Evolutionary conservation across 2,113 vertebrate genomes (phyloP), one percentile per base, ranked within the genome.

Genomic region (Candoia aspera): DNA sequence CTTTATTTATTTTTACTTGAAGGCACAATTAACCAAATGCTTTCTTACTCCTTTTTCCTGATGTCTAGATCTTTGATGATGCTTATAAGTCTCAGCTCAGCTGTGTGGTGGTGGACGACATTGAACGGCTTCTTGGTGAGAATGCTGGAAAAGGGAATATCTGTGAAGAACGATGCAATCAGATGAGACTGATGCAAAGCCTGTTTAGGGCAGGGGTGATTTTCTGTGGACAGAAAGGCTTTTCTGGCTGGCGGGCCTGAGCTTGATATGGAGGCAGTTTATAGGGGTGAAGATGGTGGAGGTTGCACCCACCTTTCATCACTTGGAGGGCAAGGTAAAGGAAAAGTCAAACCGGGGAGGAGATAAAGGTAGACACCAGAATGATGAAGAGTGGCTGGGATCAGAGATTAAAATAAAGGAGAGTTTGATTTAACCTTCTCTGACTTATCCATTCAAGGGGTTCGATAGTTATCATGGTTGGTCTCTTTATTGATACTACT

Each of bases 61-160:
- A 57, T 62, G 42, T 89, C 2, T 29, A 99, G 99, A 99, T 99
- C 96, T 99, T 99, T 95, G 99, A 99, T 91, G 99, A 99, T 89
- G 99, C 99, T 0, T 99, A 99, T 97, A 99, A 99, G 96, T 99
- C 99, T 86, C 99, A 99, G 94, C 98, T 99, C 95, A 99, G 99
- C 96, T 99, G 99, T 91, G 98, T 99, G 58, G 98, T 99, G 0
- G 98, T 99, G 94, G 99, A 99, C 0, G 99, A 99, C 96, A 99
- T 99, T 8, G 99, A 99, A 87, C 98, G 99, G 3, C 97, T 99
- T 68, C 92, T 99, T 68, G 99, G 99, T 99, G 94, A 98, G 73
- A 68, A 8, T 0, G 3, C 4, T 1, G 58, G 46, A 83, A 24
- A 37, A 0, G 58, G 0, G 42, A 73, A 23, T 88, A 33, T 49